These are phyloP conservation scores for Drosophila anomalipes DNA, from an alignment of 2,888 invertebrate genomes.

Conservation along the genomic window DNA sequence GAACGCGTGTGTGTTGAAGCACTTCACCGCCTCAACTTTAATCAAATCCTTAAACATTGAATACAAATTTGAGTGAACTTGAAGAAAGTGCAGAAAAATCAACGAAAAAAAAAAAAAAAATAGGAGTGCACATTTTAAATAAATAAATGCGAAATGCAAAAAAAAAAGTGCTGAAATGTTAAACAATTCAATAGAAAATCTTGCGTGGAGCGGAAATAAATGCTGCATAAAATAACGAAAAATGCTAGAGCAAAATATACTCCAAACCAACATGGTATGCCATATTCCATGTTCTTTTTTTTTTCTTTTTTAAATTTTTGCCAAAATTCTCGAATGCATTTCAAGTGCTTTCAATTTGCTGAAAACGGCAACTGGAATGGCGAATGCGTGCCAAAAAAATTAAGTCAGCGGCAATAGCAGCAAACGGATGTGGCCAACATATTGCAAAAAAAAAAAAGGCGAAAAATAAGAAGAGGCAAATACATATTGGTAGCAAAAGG, in stretches of 20 bases:
- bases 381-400: slow-evolving; percentile 32
- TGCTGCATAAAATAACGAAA: not conserved
- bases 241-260: not conserved
- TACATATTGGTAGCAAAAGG: slow-evolving; percentile 11
- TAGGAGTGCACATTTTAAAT: not conserved
- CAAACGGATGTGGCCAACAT: slow-evolving; percentile 54
- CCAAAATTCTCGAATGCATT: slow-evolving; percentile 1
- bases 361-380: slow-evolving; percentile 33
- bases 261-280: not conserved
- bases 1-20: not conserved
- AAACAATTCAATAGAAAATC: slow-evolving; percentile 13
- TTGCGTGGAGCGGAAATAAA: not conserved
- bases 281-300: too few species aligned
- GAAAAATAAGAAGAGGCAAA: slow-evolving; percentile 17
- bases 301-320: not conserved
- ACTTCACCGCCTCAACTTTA: slow-evolving; percentile 5
- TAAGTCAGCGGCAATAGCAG: slow-evolving; percentile 31
- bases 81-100: not conserved
- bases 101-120: not conserved
- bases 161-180: slow-evolving; percentile 1
- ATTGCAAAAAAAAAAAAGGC: slow-evolving; percentile 11
- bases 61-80: slow-evolving; percentile 16
- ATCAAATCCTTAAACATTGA: slow-evolving; percentile 41
- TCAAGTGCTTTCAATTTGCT: slow-evolving; percentile 14
- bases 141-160: slow-evolving; percentile 5